Conservation (phyloP, 1,140 invertebrate genomes). For the Magallana ariakensis region DNA sequence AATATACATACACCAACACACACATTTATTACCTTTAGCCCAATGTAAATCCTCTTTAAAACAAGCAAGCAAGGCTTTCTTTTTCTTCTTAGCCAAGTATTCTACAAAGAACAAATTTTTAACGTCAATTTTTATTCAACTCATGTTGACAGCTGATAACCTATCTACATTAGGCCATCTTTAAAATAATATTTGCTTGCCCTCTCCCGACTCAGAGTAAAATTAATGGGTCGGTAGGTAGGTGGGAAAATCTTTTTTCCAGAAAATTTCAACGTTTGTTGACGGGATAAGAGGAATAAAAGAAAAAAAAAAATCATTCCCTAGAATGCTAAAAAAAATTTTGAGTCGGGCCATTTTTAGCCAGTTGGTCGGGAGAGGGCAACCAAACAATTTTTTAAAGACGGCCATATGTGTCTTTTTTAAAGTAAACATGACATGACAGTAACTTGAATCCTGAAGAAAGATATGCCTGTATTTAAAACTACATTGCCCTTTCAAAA, state of each 20-base stretch:
- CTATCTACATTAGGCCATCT: not conserved
- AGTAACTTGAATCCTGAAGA: constrained; percentile 12
- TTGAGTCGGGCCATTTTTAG: not conserved
- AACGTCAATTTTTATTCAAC: constrained; percentile 1
- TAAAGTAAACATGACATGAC: not conserved
- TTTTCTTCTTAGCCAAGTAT: not conserved
- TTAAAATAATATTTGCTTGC: too few relatives aligned
- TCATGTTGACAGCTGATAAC: constrained; percentile 15
- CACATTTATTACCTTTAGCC: constrained; percentile 17
- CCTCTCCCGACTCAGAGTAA: too few relatives aligned
- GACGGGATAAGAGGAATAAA: constrained; percentile 9
- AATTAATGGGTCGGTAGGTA: too few relatives aligned
- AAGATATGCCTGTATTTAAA: constrained; percentile 1
- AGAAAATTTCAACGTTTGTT: constrained; percentile 8
- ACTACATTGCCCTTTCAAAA: constrained; percentile 15
- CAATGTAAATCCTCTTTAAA: constrained; percentile 23
- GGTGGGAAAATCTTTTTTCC: too few relatives aligned
- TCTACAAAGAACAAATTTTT: constrained; percentile 19
- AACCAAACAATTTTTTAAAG: not conserved
- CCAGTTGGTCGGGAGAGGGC: too few relatives aligned
- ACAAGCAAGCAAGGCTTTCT: constrained; percentile 14
- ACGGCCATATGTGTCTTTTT: constrained; percentile 8
- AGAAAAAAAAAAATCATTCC: constrained; percentile 12
- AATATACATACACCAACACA: constrained; percentile 16
- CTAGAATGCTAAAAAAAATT: constrained; percentile 5